phyloP scores from a whole-genome alignment of 1,140 invertebrate genomes.

The Lepidotrigona ventralis region DNA sequence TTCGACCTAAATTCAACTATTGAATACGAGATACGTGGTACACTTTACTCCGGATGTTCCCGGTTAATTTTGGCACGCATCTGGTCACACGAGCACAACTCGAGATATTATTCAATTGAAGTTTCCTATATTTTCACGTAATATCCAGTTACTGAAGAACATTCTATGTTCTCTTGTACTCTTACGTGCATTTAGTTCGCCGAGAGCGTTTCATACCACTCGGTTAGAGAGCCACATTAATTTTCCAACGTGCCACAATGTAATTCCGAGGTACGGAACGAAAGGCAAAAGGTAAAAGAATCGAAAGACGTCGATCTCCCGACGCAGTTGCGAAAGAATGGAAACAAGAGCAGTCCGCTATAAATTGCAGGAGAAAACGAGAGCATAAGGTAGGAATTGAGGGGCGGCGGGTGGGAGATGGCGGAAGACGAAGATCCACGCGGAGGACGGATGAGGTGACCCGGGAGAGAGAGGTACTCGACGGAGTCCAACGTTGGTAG shows the following conservation, averaged over 20 bases:
- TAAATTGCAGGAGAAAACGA: constrained; percentile 49
- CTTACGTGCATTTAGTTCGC: no score
- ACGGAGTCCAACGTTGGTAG: constrained; percentile 66
- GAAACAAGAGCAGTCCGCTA: constrained; percentile 27
- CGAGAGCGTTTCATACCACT: no score
- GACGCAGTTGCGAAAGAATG: constrained; percentile 9
- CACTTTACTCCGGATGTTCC: no score
- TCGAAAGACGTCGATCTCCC: not conserved
- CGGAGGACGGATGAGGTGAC: constrained; percentile 74
- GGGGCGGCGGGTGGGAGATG: constrained; percentile 49
- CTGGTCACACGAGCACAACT: no score
- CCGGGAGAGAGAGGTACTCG: constrained; percentile 74
- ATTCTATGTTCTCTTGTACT: no score
- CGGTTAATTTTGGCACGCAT: no score
- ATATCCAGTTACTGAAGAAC: no score
- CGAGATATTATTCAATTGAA: no score
- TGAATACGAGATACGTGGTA: no score
- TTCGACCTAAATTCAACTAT: no score
- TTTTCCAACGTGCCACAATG: not conserved
- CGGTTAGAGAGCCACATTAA: not conserved
- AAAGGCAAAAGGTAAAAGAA: not conserved
- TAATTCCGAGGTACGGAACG: not conserved
- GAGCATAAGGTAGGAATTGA: constrained; percentile 37
- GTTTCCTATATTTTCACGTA: no score
- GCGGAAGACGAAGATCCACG: constrained; percentile 70